Conservation (phyloP, 2,113 vertebrate species). For the Lycaon pictus region DNA sequence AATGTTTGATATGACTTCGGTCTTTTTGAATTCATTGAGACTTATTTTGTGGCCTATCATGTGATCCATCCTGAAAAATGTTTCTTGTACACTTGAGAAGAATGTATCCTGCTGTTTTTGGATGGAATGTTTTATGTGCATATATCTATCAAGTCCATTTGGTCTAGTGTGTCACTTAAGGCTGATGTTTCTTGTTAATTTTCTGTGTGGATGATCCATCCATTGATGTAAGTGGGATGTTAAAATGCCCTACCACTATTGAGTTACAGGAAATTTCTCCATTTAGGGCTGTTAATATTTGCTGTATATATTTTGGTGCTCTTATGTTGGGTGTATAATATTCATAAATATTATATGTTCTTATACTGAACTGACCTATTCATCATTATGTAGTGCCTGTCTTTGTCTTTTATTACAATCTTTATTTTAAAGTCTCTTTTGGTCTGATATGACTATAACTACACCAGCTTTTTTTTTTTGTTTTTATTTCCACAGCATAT, state of each 20-base stretch:
- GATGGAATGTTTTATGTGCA: no score
- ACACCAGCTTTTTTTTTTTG: not conserved
- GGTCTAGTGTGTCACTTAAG: not conserved
- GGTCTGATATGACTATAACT: not conserved
- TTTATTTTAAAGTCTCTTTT: not conserved
- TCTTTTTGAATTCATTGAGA: no score
- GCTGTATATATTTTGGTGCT: not conserved
- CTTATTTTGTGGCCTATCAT: no score
- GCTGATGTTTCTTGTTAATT: not conserved
- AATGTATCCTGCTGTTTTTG: no score
- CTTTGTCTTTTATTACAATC: not conserved
- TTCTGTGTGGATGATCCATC: not conserved
- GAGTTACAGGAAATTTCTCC: not conserved
- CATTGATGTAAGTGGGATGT: not conserved
- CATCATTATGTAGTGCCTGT: not conserved
- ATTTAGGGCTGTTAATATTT: not conserved
- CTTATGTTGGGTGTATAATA: not conserved
- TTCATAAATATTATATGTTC: not conserved
- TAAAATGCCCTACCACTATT: not conserved
- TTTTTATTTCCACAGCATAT: not conserved
- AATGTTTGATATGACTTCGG: not conserved
- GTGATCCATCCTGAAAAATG: no score
- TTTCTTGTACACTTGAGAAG: no score
- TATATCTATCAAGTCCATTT: not conserved
- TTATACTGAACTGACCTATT: not conserved